Evolutionary conservation across 2,113 vertebrate genomes (phyloP).

Genomic region (Microtus oregoni): DNA sequence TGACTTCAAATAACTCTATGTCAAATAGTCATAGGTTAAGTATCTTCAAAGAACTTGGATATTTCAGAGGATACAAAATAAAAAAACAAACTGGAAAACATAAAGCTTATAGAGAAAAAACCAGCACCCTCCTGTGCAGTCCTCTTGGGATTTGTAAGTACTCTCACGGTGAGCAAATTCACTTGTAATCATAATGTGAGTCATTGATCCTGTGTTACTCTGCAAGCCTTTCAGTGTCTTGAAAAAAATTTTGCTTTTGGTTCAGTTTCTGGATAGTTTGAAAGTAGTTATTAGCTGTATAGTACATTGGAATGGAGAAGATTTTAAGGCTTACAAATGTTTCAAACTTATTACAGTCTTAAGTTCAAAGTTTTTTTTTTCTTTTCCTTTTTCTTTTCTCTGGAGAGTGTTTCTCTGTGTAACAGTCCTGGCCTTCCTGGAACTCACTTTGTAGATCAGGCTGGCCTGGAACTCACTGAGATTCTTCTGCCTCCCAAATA

Average conservation of each 20-base stretch:
- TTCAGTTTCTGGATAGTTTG: slow-evolving; percentile 59
- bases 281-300: slow-evolving; percentile 33
- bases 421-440: too few relatives aligned
- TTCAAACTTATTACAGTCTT: neutral
- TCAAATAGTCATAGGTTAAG: slow-evolving; percentile 83
- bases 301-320: slow-evolving; percentile 44
- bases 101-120: slow-evolving; percentile 72
- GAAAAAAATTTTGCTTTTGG: neutral
- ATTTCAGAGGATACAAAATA: slow-evolving; percentile 85
- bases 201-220: neutral
- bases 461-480: too few relatives aligned
- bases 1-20: slow-evolving; percentile 85
- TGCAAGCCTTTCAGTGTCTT: slow-evolving; percentile 65
- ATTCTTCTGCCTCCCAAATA: too few relatives aligned
- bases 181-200: slow-evolving; percentile 17
- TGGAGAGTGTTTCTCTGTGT: too few relatives aligned
- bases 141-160: slow-evolving; percentile 87
- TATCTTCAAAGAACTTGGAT: slow-evolving; percentile 82
- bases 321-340: slow-evolving; percentile 31
- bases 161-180: slow-evolving; percentile 55
- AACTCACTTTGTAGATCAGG: too few relatives aligned
- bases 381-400: neutral
- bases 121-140: slow-evolving; percentile 80
- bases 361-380: neutral
- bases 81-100: slow-evolving; percentile 86